Evolutionary conservation across 2,888 invertebrate species (phyloP), one percentile per base, ranked within the genome.

Genomic region (Pomacea canaliculata): DNA sequence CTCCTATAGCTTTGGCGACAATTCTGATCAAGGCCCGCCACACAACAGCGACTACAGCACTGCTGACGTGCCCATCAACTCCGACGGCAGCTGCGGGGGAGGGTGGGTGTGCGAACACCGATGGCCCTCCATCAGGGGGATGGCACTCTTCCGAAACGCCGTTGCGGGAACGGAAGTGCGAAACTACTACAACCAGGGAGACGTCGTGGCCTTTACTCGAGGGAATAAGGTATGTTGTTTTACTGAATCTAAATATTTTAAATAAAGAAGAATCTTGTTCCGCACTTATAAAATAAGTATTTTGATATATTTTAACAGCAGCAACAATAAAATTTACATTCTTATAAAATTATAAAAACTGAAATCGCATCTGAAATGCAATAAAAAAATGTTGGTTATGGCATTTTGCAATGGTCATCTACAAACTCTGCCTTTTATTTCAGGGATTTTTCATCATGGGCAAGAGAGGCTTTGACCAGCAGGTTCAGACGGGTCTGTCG

Each of bases 1-100:
- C 88, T 96, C 96, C 82, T 97, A 93, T 87, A 92, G 88, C 70
- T 97, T 86, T 73, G 81, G 82, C 8, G 78, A 83, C 69, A 79
- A 76, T 37, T 59, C 62, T 0, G 81, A 82, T 60, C 78, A 81
- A 46, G 87, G 86, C 60, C 85, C 89, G 63, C 85, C 86, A 10
- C 82, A 87, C 67, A 82, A 86, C 70, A 76, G 71, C 0, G 85
- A 86, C 78, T 85, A 79, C 75, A 81, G 82, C 27, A 80, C 87
- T 5, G 88, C 89, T 69, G 87, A 86, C 74, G 89, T 88, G 9
- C 73, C 84, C 10, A 83, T 88, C 71, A 86, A 86, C 27, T 69
- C 80, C 10, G 86, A 87, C 71, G 88, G 86, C 7, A 74, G 81
- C 7, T 89, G 89, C 80, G 85, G 84, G 16, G 85, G 87, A 70